phyloP scores from a whole-genome alignment of 2,888 invertebrate genomes.

The Diplolepis rosae region DNA sequence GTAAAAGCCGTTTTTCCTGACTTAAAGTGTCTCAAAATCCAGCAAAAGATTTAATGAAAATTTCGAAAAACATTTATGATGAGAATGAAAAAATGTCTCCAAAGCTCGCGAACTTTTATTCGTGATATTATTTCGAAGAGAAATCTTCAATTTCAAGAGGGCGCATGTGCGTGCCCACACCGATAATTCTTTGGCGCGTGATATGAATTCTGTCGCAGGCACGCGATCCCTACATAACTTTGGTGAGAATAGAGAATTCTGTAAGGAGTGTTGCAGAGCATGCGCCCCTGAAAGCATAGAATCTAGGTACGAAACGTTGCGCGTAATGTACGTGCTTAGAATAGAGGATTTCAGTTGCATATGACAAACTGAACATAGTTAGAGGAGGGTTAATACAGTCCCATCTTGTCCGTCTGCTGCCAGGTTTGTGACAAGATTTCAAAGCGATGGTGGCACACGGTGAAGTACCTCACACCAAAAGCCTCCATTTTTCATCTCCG shows the following conservation, averaged over 20 bases:
- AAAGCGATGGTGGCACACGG: conserved; percentile 49
- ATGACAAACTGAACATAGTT: conserved; percentile 48
- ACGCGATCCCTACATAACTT: conserved; percentile 21
- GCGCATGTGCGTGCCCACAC: conserved; percentile 12
- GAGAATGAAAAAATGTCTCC: too few relatives aligned
- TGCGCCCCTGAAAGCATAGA: conserved; percentile 35
- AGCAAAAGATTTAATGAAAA: too few relatives aligned
- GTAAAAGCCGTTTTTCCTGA: too few relatives aligned
- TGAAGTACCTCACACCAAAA: conserved; percentile 38
- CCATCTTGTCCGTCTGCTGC: conserved; percentile 53
- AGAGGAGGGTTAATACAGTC: conserved; percentile 56
- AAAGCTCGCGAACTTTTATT: too few relatives aligned
- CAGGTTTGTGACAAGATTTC: conserved; percentile 59
- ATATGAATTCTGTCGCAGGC: conserved; percentile 9
- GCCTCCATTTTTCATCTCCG: neutral
- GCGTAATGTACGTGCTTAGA: conserved; percentile 57
- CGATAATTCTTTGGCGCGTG: conserved; percentile 29
- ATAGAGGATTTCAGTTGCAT: conserved; percentile 59
- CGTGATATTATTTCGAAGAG: too few relatives aligned
- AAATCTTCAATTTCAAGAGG: too few relatives aligned
- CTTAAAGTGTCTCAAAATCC: too few relatives aligned
- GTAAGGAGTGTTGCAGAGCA: conserved; percentile 13
- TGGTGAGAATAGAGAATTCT: conserved; percentile 23
- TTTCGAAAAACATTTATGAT: too few relatives aligned
- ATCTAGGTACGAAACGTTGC: conserved; percentile 47